Percentiles rank a stretch among this genome's conserved stretches.
These are phyloP conservation scores for Blera fallax DNA, from an alignment of 2,888 invertebrate species.

Conservation along the genomic window DNA sequence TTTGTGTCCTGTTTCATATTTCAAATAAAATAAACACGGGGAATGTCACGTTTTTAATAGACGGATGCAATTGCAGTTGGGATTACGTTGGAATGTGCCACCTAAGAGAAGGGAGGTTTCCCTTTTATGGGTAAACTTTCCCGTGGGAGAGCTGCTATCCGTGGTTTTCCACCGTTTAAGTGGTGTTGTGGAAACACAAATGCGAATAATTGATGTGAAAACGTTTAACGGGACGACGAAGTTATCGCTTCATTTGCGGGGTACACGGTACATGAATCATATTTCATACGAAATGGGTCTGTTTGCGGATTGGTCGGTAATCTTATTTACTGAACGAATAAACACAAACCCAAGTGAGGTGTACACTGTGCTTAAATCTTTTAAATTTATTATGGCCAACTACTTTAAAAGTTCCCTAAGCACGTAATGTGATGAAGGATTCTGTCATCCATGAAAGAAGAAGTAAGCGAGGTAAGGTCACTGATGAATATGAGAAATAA, in stretches of 20 bases:
- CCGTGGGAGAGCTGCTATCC: background rate
- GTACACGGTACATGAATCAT: constrained; percentile 38
- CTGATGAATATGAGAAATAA: too few relatives aligned
- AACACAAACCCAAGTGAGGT: background rate
- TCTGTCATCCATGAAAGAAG: too few relatives aligned
- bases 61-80: constrained; percentile 62
- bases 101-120: background rate
- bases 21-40: constrained; percentile 64
- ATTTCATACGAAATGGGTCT: background rate
- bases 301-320: background rate
- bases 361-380: background rate
- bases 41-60: constrained; percentile 73
- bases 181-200: background rate
- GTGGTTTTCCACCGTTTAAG: constrained; percentile 8
- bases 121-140: background rate
- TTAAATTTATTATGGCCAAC: too few relatives aligned
- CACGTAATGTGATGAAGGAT: too few relatives aligned
- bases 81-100: constrained; percentile 33
- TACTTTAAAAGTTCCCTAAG: too few relatives aligned
- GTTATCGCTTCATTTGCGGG: constrained; percentile 66
- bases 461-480: too few relatives aligned
- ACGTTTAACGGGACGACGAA: constrained; percentile 47
- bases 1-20: constrained; percentile 48
- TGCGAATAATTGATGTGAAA: constrained; percentile 56
- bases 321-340: background rate